Evolutionary conservation across 1,140 invertebrate species (phyloP).

Genomic region (Philaenus spumarius): DNA sequence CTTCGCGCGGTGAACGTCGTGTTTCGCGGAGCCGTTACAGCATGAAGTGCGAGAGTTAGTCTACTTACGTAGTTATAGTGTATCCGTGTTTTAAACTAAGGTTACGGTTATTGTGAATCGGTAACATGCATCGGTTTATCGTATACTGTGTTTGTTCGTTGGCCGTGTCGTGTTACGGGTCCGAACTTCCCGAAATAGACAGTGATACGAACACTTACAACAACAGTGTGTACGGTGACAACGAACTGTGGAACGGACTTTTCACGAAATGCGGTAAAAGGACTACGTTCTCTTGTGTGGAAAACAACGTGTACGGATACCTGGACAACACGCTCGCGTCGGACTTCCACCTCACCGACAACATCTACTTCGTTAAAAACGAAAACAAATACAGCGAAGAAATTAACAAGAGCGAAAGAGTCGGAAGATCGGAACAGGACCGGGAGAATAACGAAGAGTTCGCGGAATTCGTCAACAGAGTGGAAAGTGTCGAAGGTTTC

Average conservation of each 20-base stretch:
- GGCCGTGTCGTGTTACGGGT: background rate
- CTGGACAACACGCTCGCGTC: constrained; percentile 55
- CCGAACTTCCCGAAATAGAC: background rate
- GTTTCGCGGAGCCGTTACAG: background rate
- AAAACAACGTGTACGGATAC: constrained; percentile 64
- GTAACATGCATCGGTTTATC: background rate
- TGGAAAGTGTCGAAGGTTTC: constrained; percentile 33
- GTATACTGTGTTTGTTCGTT: background rate
- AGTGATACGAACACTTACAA: background rate
- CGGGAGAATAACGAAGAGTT: constrained; percentile 40
- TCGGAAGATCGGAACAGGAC: constrained; percentile 41
- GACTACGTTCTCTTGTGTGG: constrained; percentile 62
- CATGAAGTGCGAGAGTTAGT: background rate
- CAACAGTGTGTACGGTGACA: constrained; percentile 9
- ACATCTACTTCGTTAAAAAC: constrained; percentile 61
- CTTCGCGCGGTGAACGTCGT: background rate
- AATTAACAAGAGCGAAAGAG: background rate
- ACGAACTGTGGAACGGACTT: constrained; percentile 59
- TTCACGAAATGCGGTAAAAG: constrained; percentile 57
- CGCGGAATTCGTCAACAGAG: constrained; percentile 30
- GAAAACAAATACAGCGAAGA: constrained; percentile 26
- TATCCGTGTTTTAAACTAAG: too few relatives aligned
- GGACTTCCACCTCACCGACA: constrained; percentile 61
- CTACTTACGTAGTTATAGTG: background rate
- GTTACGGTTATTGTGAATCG: background rate